These are phyloP conservation scores for Epizoanthus scotinus DNA, from an alignment of 92 coral and sea anemone genomes.

Conservation along the genomic window DNA sequence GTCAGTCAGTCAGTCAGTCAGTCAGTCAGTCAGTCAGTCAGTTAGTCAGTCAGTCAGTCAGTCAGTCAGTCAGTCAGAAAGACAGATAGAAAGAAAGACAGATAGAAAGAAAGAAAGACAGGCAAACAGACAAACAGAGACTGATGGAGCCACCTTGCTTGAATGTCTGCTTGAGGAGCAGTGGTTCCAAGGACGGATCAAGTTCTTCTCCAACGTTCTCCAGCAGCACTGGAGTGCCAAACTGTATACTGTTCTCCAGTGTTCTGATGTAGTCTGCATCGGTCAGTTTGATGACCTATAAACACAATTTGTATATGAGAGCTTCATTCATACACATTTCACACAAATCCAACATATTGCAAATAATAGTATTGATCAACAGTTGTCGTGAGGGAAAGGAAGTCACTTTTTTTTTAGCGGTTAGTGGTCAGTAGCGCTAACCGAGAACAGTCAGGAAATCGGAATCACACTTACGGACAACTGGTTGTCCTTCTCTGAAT, in stretches of 20 bases:
- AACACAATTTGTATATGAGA: not conserved
- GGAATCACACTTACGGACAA: conserved; percentile 74
- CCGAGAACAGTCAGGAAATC: not conserved
- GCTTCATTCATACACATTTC: not conserved
- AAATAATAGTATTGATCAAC: not conserved
- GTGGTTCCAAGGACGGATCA: conserved; percentile 97
- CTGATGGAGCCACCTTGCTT: conserved; percentile 78
- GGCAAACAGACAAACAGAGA: not conserved
- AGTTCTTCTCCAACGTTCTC: conserved; percentile 99
- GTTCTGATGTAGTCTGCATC: conserved; percentile 97
- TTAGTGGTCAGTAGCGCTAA: not conserved
- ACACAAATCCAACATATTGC: not conserved
- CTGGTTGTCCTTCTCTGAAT: conserved; percentile 92
- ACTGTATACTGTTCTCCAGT: conserved; percentile 98
- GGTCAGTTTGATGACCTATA: conserved; percentile 95
- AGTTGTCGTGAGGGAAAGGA: no score
- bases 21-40: no score
- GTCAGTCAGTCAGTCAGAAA: no score
- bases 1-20: no score
- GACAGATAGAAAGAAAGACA: not conserved
- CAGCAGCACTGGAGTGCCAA: conserved; percentile 96
- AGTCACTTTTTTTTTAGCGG: not conserved
- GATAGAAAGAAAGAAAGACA: not conserved
- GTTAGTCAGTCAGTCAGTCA: no score
- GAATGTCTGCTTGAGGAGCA: conserved; percentile 93